Evolutionary conservation across 1,140 invertebrate genomes (phyloP), one percentile per base, ranked within the genome.

Genomic region (Asbolus verrucosus): DNA sequence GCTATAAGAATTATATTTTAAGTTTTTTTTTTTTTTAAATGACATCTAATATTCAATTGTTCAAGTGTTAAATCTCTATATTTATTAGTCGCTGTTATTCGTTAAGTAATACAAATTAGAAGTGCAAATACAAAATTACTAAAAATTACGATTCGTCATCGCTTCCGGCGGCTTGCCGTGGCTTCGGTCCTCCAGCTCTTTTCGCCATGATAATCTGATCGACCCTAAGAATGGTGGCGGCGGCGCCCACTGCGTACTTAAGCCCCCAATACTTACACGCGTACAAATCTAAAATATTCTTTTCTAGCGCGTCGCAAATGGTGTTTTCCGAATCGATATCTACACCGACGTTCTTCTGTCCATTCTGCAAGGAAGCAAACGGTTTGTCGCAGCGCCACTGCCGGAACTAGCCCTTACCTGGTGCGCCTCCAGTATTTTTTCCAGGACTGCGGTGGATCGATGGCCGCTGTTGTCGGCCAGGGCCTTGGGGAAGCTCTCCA

Each of bases 171-270:
- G 85, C 85, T 39, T 85, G 79, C 79, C 88, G 89, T 0, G 92
- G 85, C 84, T 98, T 97, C 0, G 97, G 97, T 50, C 97, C 97
- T 65, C 97, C 97, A 13, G 96, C 96, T 78, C 92, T 87, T 83
- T 98, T 99, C 0, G 97, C 95, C 95, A 98, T 98, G 67, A 99
- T 98, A 69, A 99, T 98, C 84, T 98, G 92, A 85, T 99, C 97
- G n/a, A 99, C 94, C 82, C 94, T 92, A 2, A 99, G 86, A 76
- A 99, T 93, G 0, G 97, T 98, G 60, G 90, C 89, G 0, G 97
- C 96, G 8, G 95, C 95, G 73, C 92, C 89, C 0, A 95, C 92
- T 0, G 98, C 96, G 84, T 98, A 98, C 79, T 98, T 97, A 14
- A 99, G 81, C 2, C 89, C 96, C 94, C 96, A 98, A 71, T 89